Percentiles rank a stretch among this genome's conserved stretches.
These are phyloP conservation scores for Muscicapa comitata DNA, from an alignment of 2,797 vertebrate species.

Conservation along the genomic window DNA sequence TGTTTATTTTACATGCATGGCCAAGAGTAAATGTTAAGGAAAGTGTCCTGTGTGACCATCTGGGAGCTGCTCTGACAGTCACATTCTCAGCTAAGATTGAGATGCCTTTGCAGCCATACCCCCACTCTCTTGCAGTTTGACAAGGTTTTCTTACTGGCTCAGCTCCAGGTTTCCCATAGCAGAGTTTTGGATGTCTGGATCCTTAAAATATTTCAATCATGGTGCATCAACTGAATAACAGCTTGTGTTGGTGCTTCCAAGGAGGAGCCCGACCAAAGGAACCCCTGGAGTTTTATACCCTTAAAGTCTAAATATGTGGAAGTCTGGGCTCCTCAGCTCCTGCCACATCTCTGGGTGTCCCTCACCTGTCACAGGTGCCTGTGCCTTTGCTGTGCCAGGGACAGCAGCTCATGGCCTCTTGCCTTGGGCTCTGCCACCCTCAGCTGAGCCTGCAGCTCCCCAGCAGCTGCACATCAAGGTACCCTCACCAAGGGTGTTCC, in stretches of 20 bases:
- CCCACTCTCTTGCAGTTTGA: neutral
- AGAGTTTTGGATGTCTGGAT: neutral
- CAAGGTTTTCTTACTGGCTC: neutral
- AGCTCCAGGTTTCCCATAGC: neutral
- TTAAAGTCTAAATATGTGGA: neutral
- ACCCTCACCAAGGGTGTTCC: neutral
- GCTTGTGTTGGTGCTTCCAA: neutral
- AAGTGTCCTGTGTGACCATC: neutral
- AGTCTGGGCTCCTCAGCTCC: neutral
- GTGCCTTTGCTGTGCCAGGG: neutral
- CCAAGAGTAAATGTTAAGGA: neutral
- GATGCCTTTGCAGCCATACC: neutral
- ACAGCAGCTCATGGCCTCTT: neutral
- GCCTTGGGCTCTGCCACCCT: neutral
- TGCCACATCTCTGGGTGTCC: neutral
- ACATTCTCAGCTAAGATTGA: neutral
- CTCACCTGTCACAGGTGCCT: neutral
- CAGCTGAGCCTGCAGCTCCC: neutral
- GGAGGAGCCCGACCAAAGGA: neutral
- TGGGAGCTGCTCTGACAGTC: neutral
- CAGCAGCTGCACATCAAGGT: neutral
- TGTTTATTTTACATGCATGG: neutral
- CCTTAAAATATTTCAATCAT: neutral
- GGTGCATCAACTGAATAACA: neutral
- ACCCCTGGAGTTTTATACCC: neutral